A percentile compares a stretch with the other conserved stretches of the same genome.
These are phyloP conservation scores for Brachionus angularis DNA, from an alignment of 1,140 invertebrate genomes.

Conservation along the genomic window DNA sequence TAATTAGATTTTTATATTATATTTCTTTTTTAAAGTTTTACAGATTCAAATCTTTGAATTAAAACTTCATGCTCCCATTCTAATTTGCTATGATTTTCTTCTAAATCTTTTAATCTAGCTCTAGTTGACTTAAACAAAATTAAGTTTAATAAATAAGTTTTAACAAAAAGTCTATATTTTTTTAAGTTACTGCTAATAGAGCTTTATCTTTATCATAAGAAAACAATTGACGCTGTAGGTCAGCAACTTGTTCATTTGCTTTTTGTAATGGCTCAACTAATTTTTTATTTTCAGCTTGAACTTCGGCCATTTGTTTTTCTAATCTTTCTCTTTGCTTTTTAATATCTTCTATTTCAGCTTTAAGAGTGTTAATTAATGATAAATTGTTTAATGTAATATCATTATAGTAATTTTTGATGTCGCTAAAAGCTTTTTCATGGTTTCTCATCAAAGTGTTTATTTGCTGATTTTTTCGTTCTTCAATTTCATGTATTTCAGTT, in stretches of 20 bases:
- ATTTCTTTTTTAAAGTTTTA: conserved; percentile 61
- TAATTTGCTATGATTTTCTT: conserved; percentile 67
- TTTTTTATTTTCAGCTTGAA: conserved; percentile 69
- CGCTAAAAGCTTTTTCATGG: conserved; percentile 76
- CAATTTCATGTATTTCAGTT: conserved; percentile 70
- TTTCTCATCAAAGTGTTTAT: conserved; percentile 72
- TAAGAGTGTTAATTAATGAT: conserved; percentile 72
- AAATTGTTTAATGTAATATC: conserved; percentile 86
- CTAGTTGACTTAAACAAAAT: conserved; percentile 61
- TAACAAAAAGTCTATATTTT: no score
- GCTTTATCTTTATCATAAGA: conserved; percentile 77
- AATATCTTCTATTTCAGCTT: conserved; percentile 72
- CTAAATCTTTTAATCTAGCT: conserved; percentile 64
- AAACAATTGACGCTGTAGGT: conserved; percentile 68
- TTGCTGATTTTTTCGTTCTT: conserved; percentile 82
- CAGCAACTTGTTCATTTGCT: conserved; percentile 65
- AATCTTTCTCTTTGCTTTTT: conserved; percentile 74
- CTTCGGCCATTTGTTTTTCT: conserved; percentile 65
- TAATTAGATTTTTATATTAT: not conserved
- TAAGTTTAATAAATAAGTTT: conserved; percentile 33
- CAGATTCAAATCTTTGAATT: conserved; percentile 72
- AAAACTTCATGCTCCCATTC: conserved; percentile 67
- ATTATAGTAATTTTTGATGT: conserved; percentile 88
- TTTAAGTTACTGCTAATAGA: conserved; percentile 58
- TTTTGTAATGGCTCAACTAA: conserved; percentile 68